phyloP scores from a whole-genome alignment of 2,888 invertebrate species.

The Nomada hirtipes region DNA sequence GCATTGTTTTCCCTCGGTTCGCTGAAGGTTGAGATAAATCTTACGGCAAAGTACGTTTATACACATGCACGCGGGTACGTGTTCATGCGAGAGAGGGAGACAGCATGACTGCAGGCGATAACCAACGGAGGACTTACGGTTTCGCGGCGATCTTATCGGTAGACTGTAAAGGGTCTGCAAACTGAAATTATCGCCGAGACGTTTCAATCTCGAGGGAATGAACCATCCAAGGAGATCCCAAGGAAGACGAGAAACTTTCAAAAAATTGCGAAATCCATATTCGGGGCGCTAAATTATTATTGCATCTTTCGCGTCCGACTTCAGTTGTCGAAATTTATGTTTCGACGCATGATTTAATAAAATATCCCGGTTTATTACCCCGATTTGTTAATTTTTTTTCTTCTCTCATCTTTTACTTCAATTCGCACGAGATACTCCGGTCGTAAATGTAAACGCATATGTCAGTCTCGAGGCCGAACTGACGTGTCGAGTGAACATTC shows the following conservation, averaged over 20 bases:
- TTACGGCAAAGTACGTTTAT: background rate
- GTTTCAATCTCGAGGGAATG: constrained; percentile 25
- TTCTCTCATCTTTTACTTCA: constrained; percentile 6
- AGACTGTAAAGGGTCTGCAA: constrained; percentile 4
- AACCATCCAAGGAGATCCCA: constrained; percentile 5
- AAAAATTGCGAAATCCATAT: constrained; percentile 1
- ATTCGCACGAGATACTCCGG: constrained; percentile 13
- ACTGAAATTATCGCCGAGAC: constrained; percentile 34
- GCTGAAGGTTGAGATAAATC: constrained; percentile 46
- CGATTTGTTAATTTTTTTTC: background rate
- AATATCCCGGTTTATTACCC: constrained; percentile 25
- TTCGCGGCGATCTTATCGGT: constrained; percentile 38
- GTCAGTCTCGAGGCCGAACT: constrained; percentile 51
- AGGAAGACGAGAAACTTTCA: background rate
- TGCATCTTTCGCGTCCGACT: background rate
- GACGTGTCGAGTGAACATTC: constrained; percentile 54
- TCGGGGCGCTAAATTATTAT: background rate
- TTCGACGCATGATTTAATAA: background rate
- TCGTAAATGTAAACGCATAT: constrained; percentile 19
- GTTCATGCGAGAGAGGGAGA: too few relatives aligned
- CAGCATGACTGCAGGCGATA: constrained; percentile 9
- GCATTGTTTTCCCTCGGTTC: constrained; percentile 35
- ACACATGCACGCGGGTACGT: background rate
- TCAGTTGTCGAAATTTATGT: background rate
- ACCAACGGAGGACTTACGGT: constrained; percentile 15